Percentiles rank a stretch among this genome's conserved stretches.
Evolutionary conservation across 2,888 invertebrate genomes (phyloP).

Genomic region (Cheilosia vulpina): DNA sequence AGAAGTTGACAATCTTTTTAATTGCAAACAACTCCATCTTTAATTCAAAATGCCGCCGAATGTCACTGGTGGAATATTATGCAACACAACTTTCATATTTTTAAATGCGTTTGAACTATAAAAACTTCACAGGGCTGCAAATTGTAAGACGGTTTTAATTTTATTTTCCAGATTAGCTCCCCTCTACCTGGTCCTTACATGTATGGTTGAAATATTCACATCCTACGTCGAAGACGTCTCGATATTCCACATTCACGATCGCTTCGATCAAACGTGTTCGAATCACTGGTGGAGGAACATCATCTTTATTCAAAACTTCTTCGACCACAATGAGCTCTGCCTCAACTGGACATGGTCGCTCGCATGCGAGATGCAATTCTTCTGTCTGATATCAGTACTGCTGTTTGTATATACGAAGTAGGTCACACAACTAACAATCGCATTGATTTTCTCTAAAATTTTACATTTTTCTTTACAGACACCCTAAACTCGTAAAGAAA

Average conservation of each 20-base stretch:
- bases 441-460: not conserved
- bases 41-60: too few species aligned
- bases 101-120: too few species aligned
- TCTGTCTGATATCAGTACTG: constrained; percentile 80
- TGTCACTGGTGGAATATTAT: too few species aligned
- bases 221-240: constrained; percentile 82
- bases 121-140: too few species aligned
- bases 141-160: not conserved
- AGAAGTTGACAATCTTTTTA: too few species aligned
- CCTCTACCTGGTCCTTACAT: constrained; percentile 81
- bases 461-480: constrained; percentile 75
- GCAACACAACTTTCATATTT: too few species aligned
- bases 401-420: constrained; percentile 82
- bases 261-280: constrained; percentile 82
- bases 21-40: too few species aligned
- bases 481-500: constrained; percentile 78
- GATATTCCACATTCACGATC: constrained; percentile 82
- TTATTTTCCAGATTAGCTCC: constrained; percentile 80
- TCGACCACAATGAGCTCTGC: constrained; percentile 82
- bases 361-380: constrained; percentile 84
- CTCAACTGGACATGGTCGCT: constrained; percentile 84
- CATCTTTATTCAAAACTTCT: constrained; percentile 83
- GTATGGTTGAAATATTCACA: constrained; percentile 81
- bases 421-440: constrained; percentile 60
- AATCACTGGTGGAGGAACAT: constrained; percentile 83